Evolutionary conservation across 2,888 invertebrate species (phyloP), one percentile per base, ranked within the genome.

Genomic region (Psococerastis gibbosa): DNA sequence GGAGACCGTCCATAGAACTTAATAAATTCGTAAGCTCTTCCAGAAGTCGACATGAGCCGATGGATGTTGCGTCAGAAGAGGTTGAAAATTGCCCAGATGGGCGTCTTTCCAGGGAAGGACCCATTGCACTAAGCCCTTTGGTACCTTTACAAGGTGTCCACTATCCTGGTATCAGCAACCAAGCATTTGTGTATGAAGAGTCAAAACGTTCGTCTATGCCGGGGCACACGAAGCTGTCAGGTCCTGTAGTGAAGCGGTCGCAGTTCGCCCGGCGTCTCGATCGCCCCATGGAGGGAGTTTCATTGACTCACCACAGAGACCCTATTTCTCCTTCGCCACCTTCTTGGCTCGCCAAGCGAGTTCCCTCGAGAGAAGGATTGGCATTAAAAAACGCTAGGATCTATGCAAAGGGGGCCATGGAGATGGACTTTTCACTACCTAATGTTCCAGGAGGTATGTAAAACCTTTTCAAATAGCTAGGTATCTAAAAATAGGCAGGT

Each of bases 381-480:
- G 47, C 35, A 41, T 45, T 34, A 43, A 48, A 23, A 15, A 20
- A 15, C 11, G 17, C 50, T 38, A 52, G 49, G 41, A 49, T 46
- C 47, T 46, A 45, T 32, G 2, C 33, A 45, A 33, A 45, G 51
- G 46, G 56, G 54, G 47, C 50, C 49, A 54, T 54, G 42, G 52
- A 50, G 45, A 67, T 67, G 2, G 71, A 72, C 47, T 67, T 75
- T 46, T 68, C 66, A 0, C 57, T 75, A 48, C 75, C 75, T 0
- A 71, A 70, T 53, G 65, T 75, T 18, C 71, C 72, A 4, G 74
- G 74, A 60, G 73, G 73, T 71, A 60, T 55, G 50, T 41, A 23
- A 32, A n/a, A n/a, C n/a, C n/a, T n/a, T n/a, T n/a, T n/a, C n/a
- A n/a, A n/a, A n/a, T n/a, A n/a, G n/a, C n/a, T n/a, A n/a, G n/a